Conservation (phyloP, 2,797 vertebrate species). For the Nannoperca obscura region DNA sequence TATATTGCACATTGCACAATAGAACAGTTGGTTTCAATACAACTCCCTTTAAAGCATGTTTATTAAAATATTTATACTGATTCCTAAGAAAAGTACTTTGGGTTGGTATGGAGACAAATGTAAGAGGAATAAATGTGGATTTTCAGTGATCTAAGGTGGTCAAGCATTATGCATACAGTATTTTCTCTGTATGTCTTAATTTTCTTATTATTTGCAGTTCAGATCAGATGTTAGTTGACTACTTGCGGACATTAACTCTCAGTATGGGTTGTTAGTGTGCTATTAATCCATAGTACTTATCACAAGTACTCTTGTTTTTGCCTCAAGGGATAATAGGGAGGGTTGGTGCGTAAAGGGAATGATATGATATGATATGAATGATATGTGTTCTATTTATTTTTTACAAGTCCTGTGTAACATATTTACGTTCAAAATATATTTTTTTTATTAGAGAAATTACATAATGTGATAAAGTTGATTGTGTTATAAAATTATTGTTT, state of each 20-base stretch:
- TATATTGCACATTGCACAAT: neutral
- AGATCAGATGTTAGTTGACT: neutral
- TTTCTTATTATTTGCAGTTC: neutral
- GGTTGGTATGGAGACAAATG: no score
- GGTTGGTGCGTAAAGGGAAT: slow-evolving; percentile 23
- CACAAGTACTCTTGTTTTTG: slow-evolving; percentile 8
- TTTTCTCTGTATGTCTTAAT: neutral
- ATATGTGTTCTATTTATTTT: slow-evolving; percentile 14
- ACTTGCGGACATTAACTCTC: slow-evolving; percentile 1
- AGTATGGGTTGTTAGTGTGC: neutral
- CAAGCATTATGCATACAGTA: neutral
- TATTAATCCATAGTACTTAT: slow-evolving; percentile 22
- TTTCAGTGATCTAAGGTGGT: neutral
- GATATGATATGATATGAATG: no score
- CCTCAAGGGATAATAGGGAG: slow-evolving; percentile 15
- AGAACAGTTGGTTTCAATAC: neutral
- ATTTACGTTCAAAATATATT: neutral
- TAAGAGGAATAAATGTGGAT: neutral
- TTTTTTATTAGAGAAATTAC: neutral
- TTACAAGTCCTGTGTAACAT: neutral
- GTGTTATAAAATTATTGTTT: neutral
- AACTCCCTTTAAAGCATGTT: neutral
- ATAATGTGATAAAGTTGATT: neutral
- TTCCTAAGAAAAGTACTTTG: no score
- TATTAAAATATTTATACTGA: neutral